phyloP scores from a whole-genome alignment of 1,140 invertebrate species.

The Leptoteleia sp. region DNA sequence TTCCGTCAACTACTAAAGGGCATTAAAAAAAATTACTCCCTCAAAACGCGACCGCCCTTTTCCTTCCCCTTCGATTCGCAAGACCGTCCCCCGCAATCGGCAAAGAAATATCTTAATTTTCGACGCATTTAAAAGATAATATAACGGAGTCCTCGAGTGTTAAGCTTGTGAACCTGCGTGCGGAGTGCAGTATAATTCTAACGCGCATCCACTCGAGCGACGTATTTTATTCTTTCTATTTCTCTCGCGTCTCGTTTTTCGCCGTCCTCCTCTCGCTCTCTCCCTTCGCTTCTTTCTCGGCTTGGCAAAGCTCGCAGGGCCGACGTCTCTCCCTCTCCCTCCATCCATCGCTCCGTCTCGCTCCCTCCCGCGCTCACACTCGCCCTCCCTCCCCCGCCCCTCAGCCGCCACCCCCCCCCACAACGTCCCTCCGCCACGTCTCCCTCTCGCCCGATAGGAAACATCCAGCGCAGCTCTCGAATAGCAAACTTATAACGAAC shows the following conservation, averaged over 20 bases:
- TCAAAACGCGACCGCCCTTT: slow-evolving; percentile 15
- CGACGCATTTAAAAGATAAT: slow-evolving; percentile 38
- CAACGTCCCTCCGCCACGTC: slow-evolving; percentile 2
- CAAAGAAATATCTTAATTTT: slow-evolving; percentile 35
- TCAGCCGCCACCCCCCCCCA: too few species aligned
- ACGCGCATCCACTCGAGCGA: slow-evolving; percentile 47
- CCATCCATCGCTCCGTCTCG: background rate
- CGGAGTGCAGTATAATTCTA: slow-evolving; percentile 43
- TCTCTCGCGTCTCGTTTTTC: slow-evolving; percentile 49
- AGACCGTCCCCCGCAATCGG: slow-evolving; percentile 5
- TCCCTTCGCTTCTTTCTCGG: slow-evolving; percentile 57
- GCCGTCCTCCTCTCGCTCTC: slow-evolving; percentile 62
- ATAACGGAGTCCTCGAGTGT: slow-evolving; percentile 38
- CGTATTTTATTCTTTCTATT: slow-evolving; percentile 51
- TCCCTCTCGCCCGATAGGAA: slow-evolving; percentile 39
- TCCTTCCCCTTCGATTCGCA: slow-evolving; percentile 12
- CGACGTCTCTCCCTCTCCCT: background rate
- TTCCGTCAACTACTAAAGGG: slow-evolving; percentile 3
- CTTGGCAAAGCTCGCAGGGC: slow-evolving; percentile 50
- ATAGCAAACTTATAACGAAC: slow-evolving; percentile 63
- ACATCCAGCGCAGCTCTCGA: slow-evolving; percentile 50
- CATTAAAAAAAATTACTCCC: slow-evolving; percentile 21
- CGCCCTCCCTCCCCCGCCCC: too few species aligned
- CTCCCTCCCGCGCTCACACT: too few species aligned
- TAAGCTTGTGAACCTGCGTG: slow-evolving; percentile 30